Evolutionary conservation across 2,113 vertebrate species (phyloP), one percentile per base, ranked within the genome.

Genomic region (Chionomys nivalis): DNA sequence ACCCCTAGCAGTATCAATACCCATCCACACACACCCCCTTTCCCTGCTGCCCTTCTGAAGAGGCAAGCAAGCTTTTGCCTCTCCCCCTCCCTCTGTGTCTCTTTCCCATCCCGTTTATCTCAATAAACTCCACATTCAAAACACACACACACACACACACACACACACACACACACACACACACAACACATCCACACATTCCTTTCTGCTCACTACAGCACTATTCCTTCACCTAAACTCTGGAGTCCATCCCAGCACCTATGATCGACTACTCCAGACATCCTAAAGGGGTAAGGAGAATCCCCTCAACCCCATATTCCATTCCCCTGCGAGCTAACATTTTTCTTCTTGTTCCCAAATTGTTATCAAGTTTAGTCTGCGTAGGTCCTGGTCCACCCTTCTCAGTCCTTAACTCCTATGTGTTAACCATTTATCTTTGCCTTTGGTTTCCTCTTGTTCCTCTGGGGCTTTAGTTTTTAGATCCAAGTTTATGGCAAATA

Each of bases 321-420:
- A 61, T 89, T 61, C 28, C 16, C 3, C 13, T 39, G 65, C 63
- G 47, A 72, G 52, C 87, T 86, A 96, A 86, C 36, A 85, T 24
- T 86, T 33, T 82, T 58, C n/a, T 92, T 72, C 78, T 47, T 2
- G 21, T 65, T 89, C 31, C 86, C 76, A 92, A 90, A 68, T 7
- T 87, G 65, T 42, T 63, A 16, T 81, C 87, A 83, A 36, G 93
- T 58, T 89, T 36, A 89, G 9, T 42, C 75, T 75, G 14, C 6
- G 42, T 44, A n/a, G 70, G 91, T 88, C 24, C 61, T 77, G 90
- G 39, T 77, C n/a, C 55, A 66, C n/a, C 90, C 33, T 94, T 96
- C 28, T 89, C 52, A 83, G n/a, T 26, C 39, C 73, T 94, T 86
- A 86, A 77, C 10, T 85, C 78, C 58, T 58, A 39, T 1, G 39